Conservation (phyloP, 2,797 vertebrate genomes). For the Sebastes trivittatus region DNA sequence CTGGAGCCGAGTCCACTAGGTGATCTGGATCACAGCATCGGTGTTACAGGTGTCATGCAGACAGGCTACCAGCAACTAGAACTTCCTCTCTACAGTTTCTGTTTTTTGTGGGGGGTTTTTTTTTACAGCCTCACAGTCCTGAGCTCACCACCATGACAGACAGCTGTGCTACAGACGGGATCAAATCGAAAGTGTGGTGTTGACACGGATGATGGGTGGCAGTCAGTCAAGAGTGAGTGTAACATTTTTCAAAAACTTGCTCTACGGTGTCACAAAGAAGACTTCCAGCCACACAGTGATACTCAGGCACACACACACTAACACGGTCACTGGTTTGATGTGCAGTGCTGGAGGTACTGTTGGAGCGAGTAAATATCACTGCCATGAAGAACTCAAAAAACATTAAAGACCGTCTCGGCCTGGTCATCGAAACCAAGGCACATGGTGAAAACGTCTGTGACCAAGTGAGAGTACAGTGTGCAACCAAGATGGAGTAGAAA, state of each 20-base stretch:
- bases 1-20: conserved; percentile 7
- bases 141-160: conserved; percentile 46
- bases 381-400: conserved; percentile 26
- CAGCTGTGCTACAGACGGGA: conserved; percentile 48
- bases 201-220: conserved; percentile 51
- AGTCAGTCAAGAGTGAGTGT: conserved; percentile 40
- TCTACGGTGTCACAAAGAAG: conserved; percentile 38
- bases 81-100: conserved; percentile 17
- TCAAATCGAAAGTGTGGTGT: conserved; percentile 37
- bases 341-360: conserved; percentile 30
- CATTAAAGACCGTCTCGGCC: conserved; percentile 29
- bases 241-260: conserved; percentile 48
- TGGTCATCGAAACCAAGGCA: conserved; percentile 21
- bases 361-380: conserved; percentile 41
- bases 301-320: conserved; percentile 8
- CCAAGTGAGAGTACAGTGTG: conserved; percentile 5
- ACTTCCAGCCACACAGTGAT: conserved; percentile 25
- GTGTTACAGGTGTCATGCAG: conserved; percentile 25
- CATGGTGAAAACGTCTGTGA: conserved; percentile 23
- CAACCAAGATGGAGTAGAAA: neutral
- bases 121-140: conserved; percentile 17
- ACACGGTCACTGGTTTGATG: conserved; percentile 33
- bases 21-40: conserved; percentile 45
- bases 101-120: neutral
- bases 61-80: conserved; percentile 1